Base-by-base conservation (phyloP, 1,140 invertebrate genomes). In the Meloidogyne exigua region DNA sequence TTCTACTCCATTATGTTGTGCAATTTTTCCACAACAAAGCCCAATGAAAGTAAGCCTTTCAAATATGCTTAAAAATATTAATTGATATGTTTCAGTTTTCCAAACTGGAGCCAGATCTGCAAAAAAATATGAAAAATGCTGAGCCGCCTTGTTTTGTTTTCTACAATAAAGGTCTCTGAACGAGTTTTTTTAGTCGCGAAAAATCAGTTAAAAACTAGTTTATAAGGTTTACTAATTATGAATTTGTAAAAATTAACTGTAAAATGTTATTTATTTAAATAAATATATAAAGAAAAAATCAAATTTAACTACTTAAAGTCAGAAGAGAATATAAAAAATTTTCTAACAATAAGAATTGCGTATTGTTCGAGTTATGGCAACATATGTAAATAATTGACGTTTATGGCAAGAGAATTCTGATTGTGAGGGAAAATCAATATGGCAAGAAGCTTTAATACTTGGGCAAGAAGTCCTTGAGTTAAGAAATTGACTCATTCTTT, bases 1-100 rank as follows among this genome's bases (percentile, higher is more conserved):
- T 66, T 80, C 79, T 13, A 81, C 78, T 21, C 85, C 85, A 21
- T 69, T 86, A 4, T 87, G 85, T 68, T 86, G 85, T 76, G 85
- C 85, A 12, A 69, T 86, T 39, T 86, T 87, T 64, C 83, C 86
- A 39, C 85, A 86, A 42, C 72, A 77, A 39, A 66, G 70, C 21
- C 36, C 36, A 9, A 72, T 87, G n/a, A 77, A 82, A 26, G 84
- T 85, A 25, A 23, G 21, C 7, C 12, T 12, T 25, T 77, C 32
- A 25, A 28, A 78, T 21, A n/a, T 4, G 11, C 23, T 80, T 69
- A 75, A 25, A 23, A 23, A 18, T 63, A 78, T 23, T 79, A 9
- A 78, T 0, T 2, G n/a, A 28, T 18, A 28, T 21, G 2, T 71
- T 79, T 64, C 4, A 79, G 77, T 57, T 57, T 18, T 23, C 49